These are phyloP conservation scores for Agriopis aurantiaria DNA, from an alignment of 2,888 invertebrate species.

Conservation along the genomic window DNA sequence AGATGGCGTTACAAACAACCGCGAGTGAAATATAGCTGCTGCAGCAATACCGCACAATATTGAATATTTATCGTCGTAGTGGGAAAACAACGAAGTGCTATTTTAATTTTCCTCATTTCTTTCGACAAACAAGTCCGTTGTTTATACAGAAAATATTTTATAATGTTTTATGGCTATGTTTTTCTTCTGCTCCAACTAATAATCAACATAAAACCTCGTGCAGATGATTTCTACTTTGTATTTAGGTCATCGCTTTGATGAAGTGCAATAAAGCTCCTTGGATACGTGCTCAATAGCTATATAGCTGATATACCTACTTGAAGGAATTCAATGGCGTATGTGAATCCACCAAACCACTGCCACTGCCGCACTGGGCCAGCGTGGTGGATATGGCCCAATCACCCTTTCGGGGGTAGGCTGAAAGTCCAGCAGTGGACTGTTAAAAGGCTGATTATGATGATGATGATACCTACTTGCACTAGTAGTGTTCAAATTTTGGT, in stretches of 20 bases:
- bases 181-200: background rate
- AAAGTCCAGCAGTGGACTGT: no score
- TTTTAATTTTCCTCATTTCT: constrained; percentile 25
- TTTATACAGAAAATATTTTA: constrained; percentile 19
- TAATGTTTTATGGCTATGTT: constrained; percentile 15
- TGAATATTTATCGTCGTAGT: constrained; percentile 34
- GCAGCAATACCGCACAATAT: constrained; percentile 30
- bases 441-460: no score
- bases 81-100: constrained; percentile 31
- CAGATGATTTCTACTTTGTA: constrained; percentile 3
- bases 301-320: no score
- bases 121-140: constrained; percentile 25
- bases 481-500: no score
- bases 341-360: no score
- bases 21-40: constrained; percentile 15
- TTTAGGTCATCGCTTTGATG: background rate
- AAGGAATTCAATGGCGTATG: no score
- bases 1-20: constrained; percentile 13
- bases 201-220: background rate
- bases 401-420: no score
- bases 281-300: no score
- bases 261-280: no score
- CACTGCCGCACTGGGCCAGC: no score
- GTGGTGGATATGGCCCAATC: no score
- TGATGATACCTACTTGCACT: no score